Percentiles rank a stretch among this genome's conserved stretches.
Evolutionary conservation across 2,888 invertebrate genomes (phyloP).

Genomic region (Parapristionchus giblindavisi): DNA sequence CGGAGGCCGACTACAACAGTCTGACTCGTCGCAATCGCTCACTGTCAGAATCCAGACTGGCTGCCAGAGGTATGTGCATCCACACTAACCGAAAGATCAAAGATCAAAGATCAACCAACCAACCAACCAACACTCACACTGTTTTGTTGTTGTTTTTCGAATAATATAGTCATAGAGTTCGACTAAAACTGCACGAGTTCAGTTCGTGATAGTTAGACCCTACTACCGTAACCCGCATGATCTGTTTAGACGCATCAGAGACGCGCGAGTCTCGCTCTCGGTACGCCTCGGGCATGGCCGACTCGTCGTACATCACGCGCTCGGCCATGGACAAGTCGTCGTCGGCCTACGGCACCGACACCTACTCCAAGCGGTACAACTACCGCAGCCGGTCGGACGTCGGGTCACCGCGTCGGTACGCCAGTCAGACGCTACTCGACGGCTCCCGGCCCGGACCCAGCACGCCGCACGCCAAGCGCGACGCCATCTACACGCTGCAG

Average conservation of each 20-base stretch:
- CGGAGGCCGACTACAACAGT: constrained; percentile 66
- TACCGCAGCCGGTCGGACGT: constrained; percentile 69
- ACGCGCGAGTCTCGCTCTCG: constrained; percentile 51
- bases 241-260: constrained; percentile 42
- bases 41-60: constrained; percentile 67
- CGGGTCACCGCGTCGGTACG: constrained; percentile 65
- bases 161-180: too few relatives aligned
- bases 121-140: too few relatives aligned
- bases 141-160: too few relatives aligned
- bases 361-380: constrained; percentile 66
- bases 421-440: constrained; percentile 68
- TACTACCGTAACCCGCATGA: constrained; percentile 34
- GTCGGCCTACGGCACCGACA: constrained; percentile 52
- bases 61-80: constrained; percentile 37
- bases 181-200: too few relatives aligned
- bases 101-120: too few relatives aligned
- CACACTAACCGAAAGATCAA: too few relatives aligned
- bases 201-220: constrained; percentile 33
- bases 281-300: constrained; percentile 56
- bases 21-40: constrained; percentile 64
- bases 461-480: constrained; percentile 66
- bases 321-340: constrained; percentile 51
- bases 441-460: constrained; percentile 68
- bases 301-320: constrained; percentile 61
- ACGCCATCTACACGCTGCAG: constrained; percentile 68